These are phyloP conservation scores for Enteromius afrohamiltoni DNA, from an alignment of 2,797 vertebrate genomes.

Conservation along the genomic window DNA sequence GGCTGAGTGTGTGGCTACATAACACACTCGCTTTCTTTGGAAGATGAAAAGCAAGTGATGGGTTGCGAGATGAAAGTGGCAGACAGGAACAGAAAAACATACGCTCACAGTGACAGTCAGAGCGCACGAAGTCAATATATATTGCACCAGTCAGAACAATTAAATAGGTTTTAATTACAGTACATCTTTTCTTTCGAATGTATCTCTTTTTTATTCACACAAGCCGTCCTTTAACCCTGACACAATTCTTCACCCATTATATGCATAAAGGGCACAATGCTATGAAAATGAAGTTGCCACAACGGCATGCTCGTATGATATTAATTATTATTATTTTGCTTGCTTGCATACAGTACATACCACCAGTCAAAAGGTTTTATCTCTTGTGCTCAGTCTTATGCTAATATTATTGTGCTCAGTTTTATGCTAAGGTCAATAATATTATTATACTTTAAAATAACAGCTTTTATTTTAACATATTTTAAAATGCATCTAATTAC, in stretches of 20 bases:
- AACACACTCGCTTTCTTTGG: slow-evolving; percentile 18
- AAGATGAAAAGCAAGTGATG: slow-evolving; percentile 26
- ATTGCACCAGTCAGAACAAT: slow-evolving; percentile 10
- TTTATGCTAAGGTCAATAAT: too few species aligned
- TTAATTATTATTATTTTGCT: neutral
- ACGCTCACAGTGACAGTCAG: neutral
- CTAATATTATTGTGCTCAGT: neutral
- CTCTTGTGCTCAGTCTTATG: neutral
- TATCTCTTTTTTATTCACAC: neutral
- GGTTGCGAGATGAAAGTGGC: slow-evolving; percentile 18
- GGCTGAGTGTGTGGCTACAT: slow-evolving; percentile 63
- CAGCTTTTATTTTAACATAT: neutral
- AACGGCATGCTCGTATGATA: neutral
- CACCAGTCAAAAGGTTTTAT: neutral
- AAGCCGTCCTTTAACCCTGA: neutral
- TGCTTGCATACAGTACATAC: neutral
- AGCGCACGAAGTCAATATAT: neutral
- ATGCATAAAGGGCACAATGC: neutral
- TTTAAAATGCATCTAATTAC: neutral
- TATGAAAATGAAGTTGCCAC: neutral
- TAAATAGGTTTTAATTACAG: slow-evolving; percentile 16
- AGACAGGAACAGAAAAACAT: slow-evolving; percentile 7
- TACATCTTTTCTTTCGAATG: neutral
- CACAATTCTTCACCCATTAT: neutral
- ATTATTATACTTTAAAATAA: neutral